Evolutionary conservation across 2,888 invertebrate genomes (phyloP).

Genomic region (Anoncus sp.): DNA sequence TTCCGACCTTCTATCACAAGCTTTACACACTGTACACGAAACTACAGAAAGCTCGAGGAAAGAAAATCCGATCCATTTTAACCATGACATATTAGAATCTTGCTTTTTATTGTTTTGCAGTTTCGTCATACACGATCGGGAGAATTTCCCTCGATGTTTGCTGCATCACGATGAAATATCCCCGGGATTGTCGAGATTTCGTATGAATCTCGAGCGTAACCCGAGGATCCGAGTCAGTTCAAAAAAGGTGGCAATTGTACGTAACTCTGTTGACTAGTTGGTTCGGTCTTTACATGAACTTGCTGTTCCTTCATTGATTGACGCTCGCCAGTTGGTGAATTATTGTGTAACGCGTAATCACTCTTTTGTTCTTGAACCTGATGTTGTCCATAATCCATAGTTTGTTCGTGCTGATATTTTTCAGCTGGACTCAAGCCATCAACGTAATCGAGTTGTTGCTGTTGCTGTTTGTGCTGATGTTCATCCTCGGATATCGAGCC

Average conservation of each 20-base stretch:
- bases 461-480: slow-evolving; percentile 74
- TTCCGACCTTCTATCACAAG: too few species aligned
- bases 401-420: slow-evolving; percentile 86
- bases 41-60: too few species aligned
- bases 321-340: slow-evolving; percentile 73
- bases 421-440: slow-evolving; percentile 82
- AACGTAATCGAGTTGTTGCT: slow-evolving; percentile 75
- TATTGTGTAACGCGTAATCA: slow-evolving; percentile 80
- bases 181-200: slow-evolving; percentile 20
- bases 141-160: slow-evolving; percentile 4
- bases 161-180: background rate
- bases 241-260: slow-evolving; percentile 91
- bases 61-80: too few species aligned
- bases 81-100: too few species aligned
- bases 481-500: slow-evolving; percentile 80
- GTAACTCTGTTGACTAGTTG: slow-evolving; percentile 86
- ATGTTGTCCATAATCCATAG: slow-evolving; percentile 84
- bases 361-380: slow-evolving; percentile 63
- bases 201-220: slow-evolving; percentile 71
- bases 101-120: too few species aligned
- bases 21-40: too few species aligned
- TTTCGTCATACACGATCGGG: too few species aligned
- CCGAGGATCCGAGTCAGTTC: slow-evolving; percentile 85
- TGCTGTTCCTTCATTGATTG: slow-evolving; percentile 83
- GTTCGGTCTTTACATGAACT: slow-evolving; percentile 85